Conservation (phyloP, 2,888 invertebrate genomes). For the Leuctra nigra region DNA sequence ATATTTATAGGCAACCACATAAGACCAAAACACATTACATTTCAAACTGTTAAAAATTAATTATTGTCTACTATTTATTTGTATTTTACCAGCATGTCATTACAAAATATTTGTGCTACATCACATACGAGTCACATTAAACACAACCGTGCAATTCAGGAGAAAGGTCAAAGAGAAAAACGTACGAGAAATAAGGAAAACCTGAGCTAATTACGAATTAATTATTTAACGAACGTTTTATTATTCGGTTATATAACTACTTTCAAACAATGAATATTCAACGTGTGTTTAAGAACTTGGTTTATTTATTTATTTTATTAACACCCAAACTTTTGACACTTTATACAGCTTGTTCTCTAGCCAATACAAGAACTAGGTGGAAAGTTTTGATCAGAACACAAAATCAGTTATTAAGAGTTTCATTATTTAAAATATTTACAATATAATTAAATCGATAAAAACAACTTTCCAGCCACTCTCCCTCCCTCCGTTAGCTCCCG, state of each 20-base stretch:
- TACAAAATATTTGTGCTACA: slow-evolving; percentile 26
- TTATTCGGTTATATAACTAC: slow-evolving; percentile 27
- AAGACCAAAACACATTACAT: slow-evolving; percentile 15
- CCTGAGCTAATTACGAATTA: slow-evolving; percentile 22
- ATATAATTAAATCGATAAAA: slow-evolving; percentile 29
- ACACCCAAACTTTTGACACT: slow-evolving; percentile 30
- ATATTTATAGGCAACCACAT: slow-evolving; percentile 2
- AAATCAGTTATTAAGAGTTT: slow-evolving; percentile 29
- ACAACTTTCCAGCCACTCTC: slow-evolving; percentile 29
- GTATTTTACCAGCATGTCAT: slow-evolving; percentile 23
- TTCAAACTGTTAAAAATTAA: slow-evolving; percentile 21
- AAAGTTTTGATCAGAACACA: slow-evolving; percentile 29
- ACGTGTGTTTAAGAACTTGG: slow-evolving; percentile 30
- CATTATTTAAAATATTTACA: slow-evolving; percentile 32
- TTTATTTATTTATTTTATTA: slow-evolving; percentile 31
- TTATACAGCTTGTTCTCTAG: slow-evolving; percentile 29
- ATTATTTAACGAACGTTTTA: slow-evolving; percentile 27
- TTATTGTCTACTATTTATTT: slow-evolving; percentile 27
- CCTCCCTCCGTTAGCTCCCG: slow-evolving; percentile 22
- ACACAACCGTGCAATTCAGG: slow-evolving; percentile 21
- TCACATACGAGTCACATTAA: slow-evolving; percentile 22
- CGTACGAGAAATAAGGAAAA: slow-evolving; percentile 21
- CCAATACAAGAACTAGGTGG: slow-evolving; percentile 31
- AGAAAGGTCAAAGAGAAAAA: slow-evolving; percentile 19
- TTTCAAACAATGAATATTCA: slow-evolving; percentile 28